phyloP scores from a whole-genome alignment of 1,140 invertebrate genomes.

The Hydropsyche tenuis region DNA sequence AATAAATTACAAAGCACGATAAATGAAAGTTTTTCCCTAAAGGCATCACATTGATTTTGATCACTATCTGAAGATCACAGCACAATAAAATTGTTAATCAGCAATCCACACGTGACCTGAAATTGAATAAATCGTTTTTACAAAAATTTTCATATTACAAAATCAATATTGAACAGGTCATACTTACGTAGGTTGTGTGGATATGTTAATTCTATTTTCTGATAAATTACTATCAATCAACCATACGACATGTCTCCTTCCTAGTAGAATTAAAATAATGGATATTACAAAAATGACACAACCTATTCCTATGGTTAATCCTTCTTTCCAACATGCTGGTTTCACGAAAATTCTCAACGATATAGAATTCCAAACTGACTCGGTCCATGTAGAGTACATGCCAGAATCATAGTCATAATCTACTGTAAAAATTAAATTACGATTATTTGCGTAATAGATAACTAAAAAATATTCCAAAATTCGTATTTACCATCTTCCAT shows the following conservation, averaged over 20 bases:
- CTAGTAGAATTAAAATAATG: constrained; percentile 23
- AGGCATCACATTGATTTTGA: constrained; percentile 29
- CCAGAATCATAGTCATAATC: constrained; percentile 82
- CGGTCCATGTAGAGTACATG: constrained; percentile 88
- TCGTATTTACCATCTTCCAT: constrained; percentile 68
- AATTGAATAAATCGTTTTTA: constrained; percentile 17
- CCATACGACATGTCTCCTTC: constrained; percentile 30
- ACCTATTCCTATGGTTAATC: constrained; percentile 70
- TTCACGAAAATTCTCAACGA: constrained; percentile 82
- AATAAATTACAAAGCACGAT: too few species aligned
- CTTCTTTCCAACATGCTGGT: constrained; percentile 74
- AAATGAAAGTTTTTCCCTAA: constrained; percentile 3
- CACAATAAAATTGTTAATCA: constrained; percentile 18
- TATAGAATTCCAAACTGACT: constrained; percentile 82
- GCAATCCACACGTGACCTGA: constrained; percentile 33
- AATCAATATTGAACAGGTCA: background rate
- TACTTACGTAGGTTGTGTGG: constrained; percentile 2
- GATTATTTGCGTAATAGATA: background rate
- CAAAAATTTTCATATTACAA: background rate
- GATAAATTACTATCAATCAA: constrained; percentile 4
- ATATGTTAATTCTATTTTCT: constrained; percentile 4
- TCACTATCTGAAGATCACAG: constrained; percentile 1
- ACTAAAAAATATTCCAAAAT: background rate
- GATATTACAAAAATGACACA: constrained; percentile 39
- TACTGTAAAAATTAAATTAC: constrained; percentile 53